Conservation (phyloP, 2,797 vertebrate species). For the Sebastes itinus region DNA sequence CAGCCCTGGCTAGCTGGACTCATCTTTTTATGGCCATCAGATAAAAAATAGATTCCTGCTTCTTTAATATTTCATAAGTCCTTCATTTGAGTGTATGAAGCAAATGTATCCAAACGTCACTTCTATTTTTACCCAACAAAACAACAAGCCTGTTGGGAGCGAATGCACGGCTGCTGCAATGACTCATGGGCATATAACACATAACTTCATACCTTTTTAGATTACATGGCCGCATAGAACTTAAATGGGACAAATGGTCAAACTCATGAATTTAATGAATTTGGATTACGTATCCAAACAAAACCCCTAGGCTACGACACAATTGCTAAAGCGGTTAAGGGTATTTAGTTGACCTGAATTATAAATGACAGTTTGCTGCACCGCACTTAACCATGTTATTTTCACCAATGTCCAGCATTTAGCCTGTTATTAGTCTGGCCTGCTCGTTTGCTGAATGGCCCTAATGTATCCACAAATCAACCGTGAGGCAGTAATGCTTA, state of each 20-base stretch:
- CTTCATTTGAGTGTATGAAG: constrained; percentile 60
- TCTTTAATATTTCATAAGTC: constrained; percentile 78
- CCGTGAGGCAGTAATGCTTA: constrained; percentile 51
- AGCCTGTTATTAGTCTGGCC: constrained; percentile 61
- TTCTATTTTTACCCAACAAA: constrained; percentile 59
- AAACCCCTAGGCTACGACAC: background rate
- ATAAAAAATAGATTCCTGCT: constrained; percentile 69
- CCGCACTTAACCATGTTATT: constrained; percentile 67
- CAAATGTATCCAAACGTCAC: constrained; percentile 58
- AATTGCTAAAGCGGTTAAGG: constrained; percentile 13
- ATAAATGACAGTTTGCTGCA: constrained; percentile 42
- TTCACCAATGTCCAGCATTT: constrained; percentile 62
- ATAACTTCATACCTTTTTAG: background rate
- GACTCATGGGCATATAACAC: constrained; percentile 1
- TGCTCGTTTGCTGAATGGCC: constrained; percentile 51
- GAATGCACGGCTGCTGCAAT: background rate
- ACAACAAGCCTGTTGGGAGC: constrained; percentile 18
- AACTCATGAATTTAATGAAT: constrained; percentile 9
- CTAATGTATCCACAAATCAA: constrained; percentile 77
- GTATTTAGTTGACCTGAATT: constrained; percentile 28
- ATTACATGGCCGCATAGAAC: background rate
- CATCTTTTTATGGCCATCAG: constrained; percentile 66
- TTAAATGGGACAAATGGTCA: background rate
- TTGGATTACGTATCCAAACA: constrained; percentile 25
- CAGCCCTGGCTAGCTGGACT: constrained; percentile 69